Conservation (phyloP, 1,140 invertebrate species). For the Plectrocnemia conspersa region DNA sequence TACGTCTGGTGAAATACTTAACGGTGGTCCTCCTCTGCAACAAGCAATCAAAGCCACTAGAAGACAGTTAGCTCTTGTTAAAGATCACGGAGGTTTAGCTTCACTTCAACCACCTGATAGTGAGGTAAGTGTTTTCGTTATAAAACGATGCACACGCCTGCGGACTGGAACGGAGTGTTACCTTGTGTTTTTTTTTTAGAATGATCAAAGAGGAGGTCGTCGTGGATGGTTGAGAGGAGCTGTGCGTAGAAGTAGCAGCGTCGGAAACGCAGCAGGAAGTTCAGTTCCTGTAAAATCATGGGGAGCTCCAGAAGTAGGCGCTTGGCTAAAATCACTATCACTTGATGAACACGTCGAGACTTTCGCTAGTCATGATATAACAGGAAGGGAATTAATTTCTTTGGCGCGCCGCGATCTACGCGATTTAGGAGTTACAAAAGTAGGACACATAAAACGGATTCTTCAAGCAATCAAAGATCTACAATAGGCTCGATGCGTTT, state of each 20-base stretch:
- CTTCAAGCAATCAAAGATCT: slow-evolving; percentile 88
- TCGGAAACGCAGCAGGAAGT: slow-evolving; percentile 36
- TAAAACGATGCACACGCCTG: background rate
- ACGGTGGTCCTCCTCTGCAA: slow-evolving; percentile 26
- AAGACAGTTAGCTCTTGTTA: slow-evolving; percentile 27
- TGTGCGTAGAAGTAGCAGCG: slow-evolving; percentile 11
- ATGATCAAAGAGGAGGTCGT: slow-evolving; percentile 17
- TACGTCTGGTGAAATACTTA: slow-evolving; percentile 16
- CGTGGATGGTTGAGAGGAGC: slow-evolving; percentile 28
- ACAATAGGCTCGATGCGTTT: slow-evolving; percentile 40
- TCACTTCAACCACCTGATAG: slow-evolving; percentile 31
- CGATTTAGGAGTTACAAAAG: slow-evolving; percentile 87
- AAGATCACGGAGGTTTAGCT: slow-evolving; percentile 30
- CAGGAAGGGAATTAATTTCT: slow-evolving; percentile 81
- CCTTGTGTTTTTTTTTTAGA: slow-evolving; percentile 9
- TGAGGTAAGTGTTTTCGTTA: slow-evolving; percentile 18
- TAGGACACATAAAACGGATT: slow-evolving; percentile 92
- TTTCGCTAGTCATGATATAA: slow-evolving; percentile 86
- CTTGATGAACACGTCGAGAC: slow-evolving; percentile 81
- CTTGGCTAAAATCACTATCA: slow-evolving; percentile 85
- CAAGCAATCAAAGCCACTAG: slow-evolving; percentile 27
- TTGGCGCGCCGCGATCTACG: slow-evolving; percentile 81
- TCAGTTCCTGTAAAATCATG: slow-evolving; percentile 52
- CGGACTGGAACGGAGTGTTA: background rate
- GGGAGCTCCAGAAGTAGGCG: slow-evolving; percentile 68